phyloP scores from a whole-genome alignment of 2,113 vertebrate species.

The Coreoperca whiteheadi region DNA sequence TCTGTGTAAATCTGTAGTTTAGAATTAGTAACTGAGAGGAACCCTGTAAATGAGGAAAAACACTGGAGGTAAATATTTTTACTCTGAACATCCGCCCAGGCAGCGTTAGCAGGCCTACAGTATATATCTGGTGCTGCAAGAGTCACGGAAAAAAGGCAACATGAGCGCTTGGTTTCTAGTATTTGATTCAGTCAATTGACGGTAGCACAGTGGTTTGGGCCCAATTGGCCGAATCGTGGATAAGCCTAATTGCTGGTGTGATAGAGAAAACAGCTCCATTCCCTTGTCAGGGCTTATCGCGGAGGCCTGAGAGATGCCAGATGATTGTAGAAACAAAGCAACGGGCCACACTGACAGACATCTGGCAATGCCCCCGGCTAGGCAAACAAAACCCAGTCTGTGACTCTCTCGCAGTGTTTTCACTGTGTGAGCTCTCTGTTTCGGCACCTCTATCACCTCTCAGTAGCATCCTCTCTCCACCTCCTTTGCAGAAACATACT shows the following conservation, averaged over 20 bases:
- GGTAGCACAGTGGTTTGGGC: constrained; percentile 66
- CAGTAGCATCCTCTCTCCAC: constrained; percentile 38
- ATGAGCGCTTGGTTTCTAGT: constrained; percentile 39
- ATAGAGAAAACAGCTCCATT: constrained; percentile 72
- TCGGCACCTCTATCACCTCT: constrained; percentile 49
- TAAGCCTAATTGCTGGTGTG: constrained; percentile 77
- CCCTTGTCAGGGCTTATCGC: constrained; percentile 72
- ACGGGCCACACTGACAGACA: constrained; percentile 71
- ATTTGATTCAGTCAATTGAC: constrained; percentile 73
- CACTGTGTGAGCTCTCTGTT: constrained; percentile 37
- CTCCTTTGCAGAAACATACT: constrained; percentile 26
- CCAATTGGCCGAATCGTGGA: constrained; percentile 76
- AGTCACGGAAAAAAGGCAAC: constrained; percentile 62
- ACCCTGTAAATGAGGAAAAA: constrained; percentile 52
- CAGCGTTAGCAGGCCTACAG: constrained; percentile 4
- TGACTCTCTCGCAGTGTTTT: constrained; percentile 49
- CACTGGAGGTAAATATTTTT: constrained; percentile 59
- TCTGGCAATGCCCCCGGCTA: constrained; percentile 67
- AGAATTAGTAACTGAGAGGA: constrained; percentile 60
- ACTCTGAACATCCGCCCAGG: constrained; percentile 21
- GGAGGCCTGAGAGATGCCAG: constrained; percentile 65
- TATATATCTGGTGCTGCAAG: constrained; percentile 35
- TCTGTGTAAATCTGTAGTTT: constrained; percentile 38
- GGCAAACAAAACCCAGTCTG: constrained; percentile 71
- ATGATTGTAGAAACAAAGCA: constrained; percentile 75